Evolutionary conservation across 2,113 vertebrate genomes (phyloP), one percentile per base, ranked within the genome.

Genomic region (Crotalus helleri): DNA sequence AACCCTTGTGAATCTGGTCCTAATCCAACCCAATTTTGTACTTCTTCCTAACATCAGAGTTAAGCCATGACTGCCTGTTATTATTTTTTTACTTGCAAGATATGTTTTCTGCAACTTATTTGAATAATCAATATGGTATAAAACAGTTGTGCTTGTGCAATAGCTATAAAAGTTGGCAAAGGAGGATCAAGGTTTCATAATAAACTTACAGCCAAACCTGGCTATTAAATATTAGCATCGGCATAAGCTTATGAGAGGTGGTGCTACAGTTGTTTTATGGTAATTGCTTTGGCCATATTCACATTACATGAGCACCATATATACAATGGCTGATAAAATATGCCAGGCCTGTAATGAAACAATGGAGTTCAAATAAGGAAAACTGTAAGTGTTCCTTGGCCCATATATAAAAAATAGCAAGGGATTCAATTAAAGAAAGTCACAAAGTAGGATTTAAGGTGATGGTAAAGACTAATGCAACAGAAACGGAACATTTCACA

Each of bases 201-300:
- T 51, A 91, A 92, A 4, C 0, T 0, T 91, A 8, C 46, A 0
- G 26, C 26, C 93, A 24, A 95, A 89, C 74, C 81, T 89, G 17
- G 0, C 87, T 94, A 7, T 94, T 93, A 91, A 93, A 51, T 89
- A 39, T 51, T 88, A 58, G 69, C 49, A 1, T 19, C 21, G 85
- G 0, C 8, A 46, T 3, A 81, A 85, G 51, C 0, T 89, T 26
- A 81, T 93, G 59, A 90, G 53, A 89, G 64, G 90, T 29, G 19
- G 55, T 57, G 91, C 87, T 46, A 89, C 23, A 90, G 69, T 46
- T 92, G 51, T 91, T 90, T 90, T n/a, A 92, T 24, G 29, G 91
- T 91, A 91, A 92, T 87, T 93, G 81, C 49, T 93, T 95, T 85
- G 59, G 15, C 26, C 95, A 5, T 90, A 94, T 2, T 94, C 3